phyloP scores from a whole-genome alignment of 2,888 invertebrate genomes.

The Sinopyrophorus schimmeli region DNA sequence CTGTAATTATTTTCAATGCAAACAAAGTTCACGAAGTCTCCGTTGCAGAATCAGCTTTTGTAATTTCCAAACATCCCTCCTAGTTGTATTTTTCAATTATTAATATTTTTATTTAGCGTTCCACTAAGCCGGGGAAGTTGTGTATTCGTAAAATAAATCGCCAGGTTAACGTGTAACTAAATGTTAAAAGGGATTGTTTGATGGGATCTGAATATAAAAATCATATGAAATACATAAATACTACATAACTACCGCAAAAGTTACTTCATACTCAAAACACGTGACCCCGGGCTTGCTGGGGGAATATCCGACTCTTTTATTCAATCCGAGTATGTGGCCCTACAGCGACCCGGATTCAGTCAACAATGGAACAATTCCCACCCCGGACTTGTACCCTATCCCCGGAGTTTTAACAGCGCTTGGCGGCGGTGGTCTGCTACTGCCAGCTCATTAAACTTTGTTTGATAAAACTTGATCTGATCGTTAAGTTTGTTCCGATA shows the following conservation, averaged over 20 bases:
- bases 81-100: too few relatives aligned
- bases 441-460: slow-evolving; percentile 48
- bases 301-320: slow-evolving; percentile 39
- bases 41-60: too few relatives aligned
- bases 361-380: slow-evolving; percentile 40
- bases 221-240: slow-evolving; percentile 25
- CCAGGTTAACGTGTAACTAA: too few relatives aligned
- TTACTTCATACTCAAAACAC: slow-evolving; percentile 37
- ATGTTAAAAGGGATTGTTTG: too few relatives aligned
- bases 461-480: slow-evolving; percentile 45
- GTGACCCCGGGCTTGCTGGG: slow-evolving; percentile 35
- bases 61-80: too few relatives aligned
- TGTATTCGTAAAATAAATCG: too few relatives aligned
- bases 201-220: slow-evolving; percentile 24
- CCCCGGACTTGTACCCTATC: slow-evolving; percentile 34
- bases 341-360: slow-evolving; percentile 40
- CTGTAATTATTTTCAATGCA: too few relatives aligned
- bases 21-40: too few relatives aligned
- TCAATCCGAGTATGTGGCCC: slow-evolving; percentile 38
- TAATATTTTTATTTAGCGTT: too few relatives aligned
- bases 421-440: slow-evolving; percentile 38
- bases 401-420: slow-evolving; percentile 32
- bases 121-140: too few relatives aligned
- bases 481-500: slow-evolving; percentile 42
- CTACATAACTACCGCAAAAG: slow-evolving; percentile 33